Conservation (phyloP, 1,140 invertebrate species). For the Sycobia sp. region DNA sequence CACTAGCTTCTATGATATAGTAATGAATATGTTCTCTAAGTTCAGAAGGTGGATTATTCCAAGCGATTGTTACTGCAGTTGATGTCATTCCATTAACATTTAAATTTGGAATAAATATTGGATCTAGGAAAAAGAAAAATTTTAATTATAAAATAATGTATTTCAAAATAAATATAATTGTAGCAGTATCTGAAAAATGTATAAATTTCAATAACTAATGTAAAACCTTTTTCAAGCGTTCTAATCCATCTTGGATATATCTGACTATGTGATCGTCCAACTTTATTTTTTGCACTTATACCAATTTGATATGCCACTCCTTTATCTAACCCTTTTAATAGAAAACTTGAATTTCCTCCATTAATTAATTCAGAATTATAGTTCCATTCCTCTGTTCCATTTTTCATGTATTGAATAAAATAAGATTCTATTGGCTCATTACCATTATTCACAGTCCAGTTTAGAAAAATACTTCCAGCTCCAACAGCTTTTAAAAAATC, state of each 20-base stretch:
- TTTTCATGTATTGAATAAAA: constrained; percentile 68
- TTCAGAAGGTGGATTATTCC: constrained; percentile 70
- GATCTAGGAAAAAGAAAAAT: constrained; percentile 62
- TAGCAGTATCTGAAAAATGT: not conserved
- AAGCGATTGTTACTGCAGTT: constrained; percentile 78
- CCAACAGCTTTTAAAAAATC: constrained; percentile 78
- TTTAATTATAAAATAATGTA: not conserved
- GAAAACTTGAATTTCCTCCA: constrained; percentile 67
- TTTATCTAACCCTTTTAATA: constrained; percentile 67
- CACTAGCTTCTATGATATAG: constrained; percentile 72
- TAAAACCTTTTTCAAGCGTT: constrained; percentile 66
- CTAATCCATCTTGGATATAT: constrained; percentile 62
- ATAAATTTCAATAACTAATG: not conserved
- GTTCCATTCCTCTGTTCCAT: constrained; percentile 62
- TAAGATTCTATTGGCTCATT: constrained; percentile 74
- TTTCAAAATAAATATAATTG: not conserved
- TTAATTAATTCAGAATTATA: constrained; percentile 64
- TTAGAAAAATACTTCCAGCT: constrained; percentile 74
- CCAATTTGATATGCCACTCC: constrained; percentile 68
- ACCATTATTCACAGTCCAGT: constrained; percentile 81
- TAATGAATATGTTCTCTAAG: constrained; percentile 76
- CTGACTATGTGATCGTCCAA: constrained; percentile 60
- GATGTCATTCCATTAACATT: constrained; percentile 77
- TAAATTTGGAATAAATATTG: constrained; percentile 77
- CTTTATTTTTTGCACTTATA: constrained; percentile 63